These are phyloP conservation scores for Ceyx erithaca DNA, from an alignment of 2,797 vertebrate genomes.

Conservation along the genomic window DNA sequence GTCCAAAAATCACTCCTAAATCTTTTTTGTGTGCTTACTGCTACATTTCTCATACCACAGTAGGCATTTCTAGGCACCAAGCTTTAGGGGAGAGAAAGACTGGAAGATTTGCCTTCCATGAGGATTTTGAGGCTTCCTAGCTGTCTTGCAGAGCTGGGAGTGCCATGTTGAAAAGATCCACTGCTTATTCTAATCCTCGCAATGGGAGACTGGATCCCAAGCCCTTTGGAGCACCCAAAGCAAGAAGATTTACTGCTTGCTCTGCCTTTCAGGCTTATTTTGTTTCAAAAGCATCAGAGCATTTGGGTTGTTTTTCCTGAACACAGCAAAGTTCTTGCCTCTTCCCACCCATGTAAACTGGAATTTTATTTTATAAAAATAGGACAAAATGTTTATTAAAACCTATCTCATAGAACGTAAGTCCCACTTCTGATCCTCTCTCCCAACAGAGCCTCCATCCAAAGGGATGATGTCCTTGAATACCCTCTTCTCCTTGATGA, in stretches of 20 bases:
- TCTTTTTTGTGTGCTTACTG: neutral
- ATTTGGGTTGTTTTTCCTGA: neutral
- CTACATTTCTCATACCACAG: neutral
- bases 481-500: slow-evolving; percentile 15
- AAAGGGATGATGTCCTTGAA: slow-evolving; percentile 30
- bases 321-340: neutral
- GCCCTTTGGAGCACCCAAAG: neutral
- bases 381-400: neutral
- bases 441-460: neutral
- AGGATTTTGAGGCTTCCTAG: neutral
- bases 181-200: neutral
- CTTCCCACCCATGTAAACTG: neutral
- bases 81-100: neutral
- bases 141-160: neutral
- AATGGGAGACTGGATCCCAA: neutral
- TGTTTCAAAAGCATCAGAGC: neutral
- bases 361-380: neutral
- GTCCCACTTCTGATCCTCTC: neutral
- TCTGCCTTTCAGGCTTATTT: neutral
- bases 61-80: neutral
- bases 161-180: neutral
- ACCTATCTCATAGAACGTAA: neutral
- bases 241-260: neutral
- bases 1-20: neutral
- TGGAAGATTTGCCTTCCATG: neutral